Evolutionary conservation across 2,113 vertebrate genomes (phyloP).

Genomic region (Lophotis ruficrista): DNA sequence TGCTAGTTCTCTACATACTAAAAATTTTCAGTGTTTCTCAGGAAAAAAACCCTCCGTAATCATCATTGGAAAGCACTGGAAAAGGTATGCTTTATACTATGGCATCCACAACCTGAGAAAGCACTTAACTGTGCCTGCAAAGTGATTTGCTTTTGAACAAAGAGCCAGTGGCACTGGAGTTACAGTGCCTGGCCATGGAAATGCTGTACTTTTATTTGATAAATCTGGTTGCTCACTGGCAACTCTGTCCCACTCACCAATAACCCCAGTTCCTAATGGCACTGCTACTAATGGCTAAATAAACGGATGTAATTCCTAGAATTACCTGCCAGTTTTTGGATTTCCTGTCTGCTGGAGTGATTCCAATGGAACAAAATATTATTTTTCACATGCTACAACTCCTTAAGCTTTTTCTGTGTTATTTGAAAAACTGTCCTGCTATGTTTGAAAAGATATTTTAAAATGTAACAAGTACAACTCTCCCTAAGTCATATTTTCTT

Average conservation of each 20-base stretch:
- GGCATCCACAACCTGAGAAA: background rate
- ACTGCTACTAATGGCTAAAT: background rate
- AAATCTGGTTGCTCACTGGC: background rate
- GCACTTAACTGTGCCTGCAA: background rate
- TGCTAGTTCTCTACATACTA: background rate
- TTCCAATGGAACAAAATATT: background rate
- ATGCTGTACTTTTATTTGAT: background rate
- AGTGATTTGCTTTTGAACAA: background rate
- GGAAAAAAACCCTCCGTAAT: background rate
- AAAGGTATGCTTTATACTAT: background rate
- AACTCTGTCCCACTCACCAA: background rate
- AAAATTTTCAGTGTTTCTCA: background rate
- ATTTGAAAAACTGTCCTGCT: background rate
- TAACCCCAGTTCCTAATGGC: background rate
- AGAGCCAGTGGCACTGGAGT: background rate
- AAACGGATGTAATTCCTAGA: background rate
- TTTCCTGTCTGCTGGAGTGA: background rate
- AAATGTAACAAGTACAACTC: background rate
- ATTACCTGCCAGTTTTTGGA: background rate
- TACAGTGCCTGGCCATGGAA: background rate
- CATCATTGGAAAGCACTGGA: background rate
- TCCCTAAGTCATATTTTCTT: background rate
- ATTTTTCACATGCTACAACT: background rate
- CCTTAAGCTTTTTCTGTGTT: background rate
- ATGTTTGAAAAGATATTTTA: constrained; percentile 1